phyloP scores from a whole-genome alignment of 2,888 invertebrate species.

The Odontothrips loti region DNA sequence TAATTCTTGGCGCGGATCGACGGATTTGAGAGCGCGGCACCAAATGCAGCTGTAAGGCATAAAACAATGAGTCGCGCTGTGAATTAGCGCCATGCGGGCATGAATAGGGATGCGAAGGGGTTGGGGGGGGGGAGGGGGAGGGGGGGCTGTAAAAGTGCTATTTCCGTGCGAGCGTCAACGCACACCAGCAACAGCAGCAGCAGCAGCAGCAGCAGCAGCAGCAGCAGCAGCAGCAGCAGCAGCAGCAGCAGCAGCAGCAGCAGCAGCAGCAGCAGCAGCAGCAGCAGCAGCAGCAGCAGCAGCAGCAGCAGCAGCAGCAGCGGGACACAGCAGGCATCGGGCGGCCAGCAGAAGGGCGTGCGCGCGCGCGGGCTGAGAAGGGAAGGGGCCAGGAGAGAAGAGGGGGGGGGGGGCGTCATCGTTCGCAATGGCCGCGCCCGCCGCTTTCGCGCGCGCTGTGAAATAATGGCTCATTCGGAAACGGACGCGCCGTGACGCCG shows the following conservation, averaged over 20 bases:
- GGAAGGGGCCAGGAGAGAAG: not conserved
- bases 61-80: too few species aligned
- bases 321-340: not conserved
- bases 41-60: too few species aligned
- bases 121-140: not conserved
- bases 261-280: too few species aligned
- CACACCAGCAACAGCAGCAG: not conserved
- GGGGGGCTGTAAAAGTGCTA: conserved; percentile 14
- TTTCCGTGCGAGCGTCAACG: conserved; percentile 1
- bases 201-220: too few species aligned
- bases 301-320: too few species aligned
- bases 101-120: not conserved
- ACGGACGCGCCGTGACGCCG: not conserved
- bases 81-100: not conserved
- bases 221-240: too few species aligned
- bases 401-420: not conserved
- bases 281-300: too few species aligned
- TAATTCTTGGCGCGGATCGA: too few species aligned
- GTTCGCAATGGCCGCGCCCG: not conserved
- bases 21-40: not conserved
- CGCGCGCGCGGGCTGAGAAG: not conserved
- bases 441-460: not conserved
- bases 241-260: too few species aligned
- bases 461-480: conserved; percentile 8
- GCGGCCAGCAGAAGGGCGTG: not conserved